These are phyloP conservation scores for Eristalis arbustorum DNA, from an alignment of 2,888 invertebrate genomes.

Conservation along the genomic window DNA sequence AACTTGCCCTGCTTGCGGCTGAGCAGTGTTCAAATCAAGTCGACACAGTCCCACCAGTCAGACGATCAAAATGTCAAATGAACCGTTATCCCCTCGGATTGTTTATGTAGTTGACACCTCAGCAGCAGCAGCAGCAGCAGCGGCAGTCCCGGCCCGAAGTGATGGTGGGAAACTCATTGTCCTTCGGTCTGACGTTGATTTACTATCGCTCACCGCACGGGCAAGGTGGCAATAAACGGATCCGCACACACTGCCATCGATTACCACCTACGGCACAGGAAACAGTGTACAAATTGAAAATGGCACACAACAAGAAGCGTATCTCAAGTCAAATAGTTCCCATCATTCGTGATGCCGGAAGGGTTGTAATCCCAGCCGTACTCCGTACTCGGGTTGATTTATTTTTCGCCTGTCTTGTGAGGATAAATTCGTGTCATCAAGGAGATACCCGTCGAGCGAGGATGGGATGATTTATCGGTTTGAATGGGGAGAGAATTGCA, in stretches of 20 bases:
- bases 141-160: background rate
- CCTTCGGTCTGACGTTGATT: constrained; percentile 61
- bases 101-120: constrained; percentile 56
- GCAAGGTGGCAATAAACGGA: constrained; percentile 40
- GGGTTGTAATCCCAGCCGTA: constrained; percentile 14
- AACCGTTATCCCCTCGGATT: constrained; percentile 11
- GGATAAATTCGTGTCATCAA: constrained; percentile 28
- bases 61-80: constrained; percentile 46
- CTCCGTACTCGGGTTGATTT: constrained; percentile 8
- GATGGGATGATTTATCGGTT: constrained; percentile 36
- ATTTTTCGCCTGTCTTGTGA: background rate
- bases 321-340: constrained; percentile 36
- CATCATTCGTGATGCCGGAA: background rate
- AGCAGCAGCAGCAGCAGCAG: background rate
- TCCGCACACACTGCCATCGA: constrained; percentile 38
- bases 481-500: constrained; percentile 14
- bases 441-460: background rate
- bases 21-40: background rate
- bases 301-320: background rate
- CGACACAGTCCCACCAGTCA: background rate
- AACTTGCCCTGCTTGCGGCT: background rate
- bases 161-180: constrained; percentile 34
- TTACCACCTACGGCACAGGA: constrained; percentile 37
- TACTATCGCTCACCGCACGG: constrained; percentile 33
- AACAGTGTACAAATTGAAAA: background rate